Evolutionary conservation across 2,888 invertebrate species (phyloP).

Genomic region (Merodon equestris): DNA sequence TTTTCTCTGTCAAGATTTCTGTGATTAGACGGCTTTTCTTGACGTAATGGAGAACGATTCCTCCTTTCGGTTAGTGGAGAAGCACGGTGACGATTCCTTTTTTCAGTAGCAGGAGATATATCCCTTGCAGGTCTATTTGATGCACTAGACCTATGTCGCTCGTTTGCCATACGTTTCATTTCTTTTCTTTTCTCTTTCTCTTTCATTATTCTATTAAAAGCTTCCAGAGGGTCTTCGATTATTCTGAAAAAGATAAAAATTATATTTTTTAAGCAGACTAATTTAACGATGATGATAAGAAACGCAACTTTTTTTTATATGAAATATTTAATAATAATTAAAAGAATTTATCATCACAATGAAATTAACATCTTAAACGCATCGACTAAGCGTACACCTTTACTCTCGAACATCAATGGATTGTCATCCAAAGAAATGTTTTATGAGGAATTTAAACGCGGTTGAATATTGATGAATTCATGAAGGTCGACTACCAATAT

Average conservation of each 20-base stretch:
- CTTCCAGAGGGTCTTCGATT: slow-evolving; percentile 91
- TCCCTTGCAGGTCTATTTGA: slow-evolving; percentile 71
- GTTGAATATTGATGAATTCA: too few relatives aligned
- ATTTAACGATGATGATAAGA: not conserved
- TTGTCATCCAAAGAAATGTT: too few relatives aligned
- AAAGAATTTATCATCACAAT: too few relatives aligned
- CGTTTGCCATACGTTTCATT: slow-evolving; percentile 79
- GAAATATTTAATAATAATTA: not conserved
- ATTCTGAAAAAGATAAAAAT: slow-evolving; percentile 80
- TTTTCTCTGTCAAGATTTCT: slow-evolving; percentile 58
- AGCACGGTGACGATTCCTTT: slow-evolving; percentile 73
- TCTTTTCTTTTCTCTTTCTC: slow-evolving; percentile 85
- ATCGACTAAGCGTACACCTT: too few relatives aligned
- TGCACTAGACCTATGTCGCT: slow-evolving; percentile 77
- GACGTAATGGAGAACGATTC: slow-evolving; percentile 75
- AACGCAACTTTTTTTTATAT: not conserved
- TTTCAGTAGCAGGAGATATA: slow-evolving; percentile 44
- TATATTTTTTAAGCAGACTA: too few relatives aligned
- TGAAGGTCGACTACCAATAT: too few relatives aligned
- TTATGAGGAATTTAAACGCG: too few relatives aligned
- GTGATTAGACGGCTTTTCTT: slow-evolving; percentile 57
- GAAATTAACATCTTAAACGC: too few relatives aligned
- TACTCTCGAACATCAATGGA: too few relatives aligned
- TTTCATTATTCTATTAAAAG: slow-evolving; percentile 90
- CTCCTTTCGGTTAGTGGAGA: slow-evolving; percentile 74